Evolutionary conservation across 1,140 invertebrate genomes (phyloP).

Genomic region (Cyphomyrmex costatus): DNA sequence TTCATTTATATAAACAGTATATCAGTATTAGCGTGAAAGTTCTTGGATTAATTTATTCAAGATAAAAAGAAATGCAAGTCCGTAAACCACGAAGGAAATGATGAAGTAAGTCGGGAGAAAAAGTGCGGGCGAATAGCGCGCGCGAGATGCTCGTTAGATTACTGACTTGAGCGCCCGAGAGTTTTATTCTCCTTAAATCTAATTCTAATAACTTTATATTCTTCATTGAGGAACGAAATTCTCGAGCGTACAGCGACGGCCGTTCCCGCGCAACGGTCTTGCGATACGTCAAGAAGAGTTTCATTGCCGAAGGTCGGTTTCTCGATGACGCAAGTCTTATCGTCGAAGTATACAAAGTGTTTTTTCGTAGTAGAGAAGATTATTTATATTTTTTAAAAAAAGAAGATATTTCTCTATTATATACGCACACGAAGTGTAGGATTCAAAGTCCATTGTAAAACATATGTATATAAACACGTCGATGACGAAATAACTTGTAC

Average conservation of each 20-base stretch:
- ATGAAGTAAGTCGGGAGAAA: not conserved
- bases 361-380: not conserved
- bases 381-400: no score
- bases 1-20: slow-evolving; percentile 46
- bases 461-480: not conserved
- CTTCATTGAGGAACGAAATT: not conserved
- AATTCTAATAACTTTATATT: slow-evolving; percentile 20
- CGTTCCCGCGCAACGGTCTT: not conserved
- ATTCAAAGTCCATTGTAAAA: slow-evolving; percentile 11
- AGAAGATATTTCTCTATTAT: not conserved
- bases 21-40: slow-evolving; percentile 57
- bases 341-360: not conserved
- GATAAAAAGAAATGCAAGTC: slow-evolving; percentile 43
- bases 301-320: not conserved
- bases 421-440: no score
- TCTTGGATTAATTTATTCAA: slow-evolving; percentile 45
- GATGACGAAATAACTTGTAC: slow-evolving; percentile 3
- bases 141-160: slow-evolving; percentile 12
- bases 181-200: slow-evolving; percentile 19
- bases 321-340: not conserved
- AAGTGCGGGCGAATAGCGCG: not conserved
- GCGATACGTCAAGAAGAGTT: not conserved
- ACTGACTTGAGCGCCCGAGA: not conserved
- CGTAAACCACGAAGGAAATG: not conserved
- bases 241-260: not conserved